Conservation (phyloP, 2,113 vertebrate genomes). For the Phyllopteryx taeniolatus region DNA sequence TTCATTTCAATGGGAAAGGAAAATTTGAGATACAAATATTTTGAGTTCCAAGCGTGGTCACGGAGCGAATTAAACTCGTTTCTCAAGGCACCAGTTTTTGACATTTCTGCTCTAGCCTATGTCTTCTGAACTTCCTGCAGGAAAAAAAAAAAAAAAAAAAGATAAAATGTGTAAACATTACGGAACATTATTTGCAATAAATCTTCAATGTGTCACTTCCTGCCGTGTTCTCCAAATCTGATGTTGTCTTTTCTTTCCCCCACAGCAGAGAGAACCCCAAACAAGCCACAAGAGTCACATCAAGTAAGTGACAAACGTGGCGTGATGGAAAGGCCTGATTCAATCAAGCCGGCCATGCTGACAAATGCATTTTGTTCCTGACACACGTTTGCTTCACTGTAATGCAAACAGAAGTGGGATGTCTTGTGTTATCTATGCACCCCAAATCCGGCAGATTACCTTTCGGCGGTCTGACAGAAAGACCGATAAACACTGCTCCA, state of each 20-base stretch:
- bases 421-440: conserved; percentile 8
- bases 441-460: conserved; percentile 8
- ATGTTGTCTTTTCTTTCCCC: conserved; percentile 45
- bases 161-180: too few relatives aligned
- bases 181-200: background rate
- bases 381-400: conserved; percentile 22
- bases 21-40: too few relatives aligned
- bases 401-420: conserved; percentile 20
- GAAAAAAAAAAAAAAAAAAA: too few relatives aligned
- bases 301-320: conserved; percentile 68
- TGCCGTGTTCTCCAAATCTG: background rate
- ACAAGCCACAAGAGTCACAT: conserved; percentile 72
- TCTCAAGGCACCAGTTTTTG: too few relatives aligned
- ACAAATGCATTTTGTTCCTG: conserved; percentile 28
- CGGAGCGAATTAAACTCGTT: too few relatives aligned
- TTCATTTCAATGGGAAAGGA: too few relatives aligned
- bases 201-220: background rate
- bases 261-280: conserved; percentile 70
- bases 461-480: conserved; percentile 18
- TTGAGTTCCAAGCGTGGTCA: too few relatives aligned
- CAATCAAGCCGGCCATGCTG: conserved; percentile 47
- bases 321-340: conserved; percentile 54
- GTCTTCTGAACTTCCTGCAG: too few relatives aligned
- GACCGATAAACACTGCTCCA: background rate
- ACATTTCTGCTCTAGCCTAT: too few relatives aligned